phyloP scores from a whole-genome alignment of 2,888 invertebrate species.

The Drosophila flavopinicola region DNA sequence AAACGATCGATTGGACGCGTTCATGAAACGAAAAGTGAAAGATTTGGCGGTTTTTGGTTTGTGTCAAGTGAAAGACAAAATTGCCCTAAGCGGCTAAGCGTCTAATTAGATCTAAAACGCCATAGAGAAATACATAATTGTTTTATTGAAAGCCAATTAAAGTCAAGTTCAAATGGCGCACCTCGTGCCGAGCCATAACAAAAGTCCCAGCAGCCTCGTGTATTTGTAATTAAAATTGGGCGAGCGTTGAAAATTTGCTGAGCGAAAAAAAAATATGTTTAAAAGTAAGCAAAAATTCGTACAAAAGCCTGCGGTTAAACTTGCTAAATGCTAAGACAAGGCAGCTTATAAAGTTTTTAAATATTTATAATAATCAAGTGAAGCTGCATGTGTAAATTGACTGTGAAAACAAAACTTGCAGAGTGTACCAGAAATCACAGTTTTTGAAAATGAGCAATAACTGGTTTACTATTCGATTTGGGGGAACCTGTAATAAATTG shows the following conservation, averaged over 20 bases:
- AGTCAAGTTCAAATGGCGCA: conserved; percentile 77
- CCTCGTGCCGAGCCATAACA: conserved; percentile 49
- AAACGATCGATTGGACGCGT: conserved; percentile 60
- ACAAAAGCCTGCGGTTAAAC: conserved; percentile 30
- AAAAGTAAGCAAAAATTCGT: conserved; percentile 8
- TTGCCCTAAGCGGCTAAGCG: conserved; percentile 23
- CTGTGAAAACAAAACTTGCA: conserved; percentile 7
- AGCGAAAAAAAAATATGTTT: conserved; percentile 4
- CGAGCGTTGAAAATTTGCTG: conserved; percentile 70
- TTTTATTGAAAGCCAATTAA: conserved; percentile 75
- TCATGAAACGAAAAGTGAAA: conserved; percentile 73
- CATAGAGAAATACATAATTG: conserved; percentile 56
- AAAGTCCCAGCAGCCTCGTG: conserved; percentile 40
- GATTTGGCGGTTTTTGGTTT: conserved; percentile 42
- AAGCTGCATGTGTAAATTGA: conserved; percentile 22
- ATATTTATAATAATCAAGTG: conserved; percentile 17
- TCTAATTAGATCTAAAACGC: conserved; percentile 57
- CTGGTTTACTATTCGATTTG: conserved; percentile 1
- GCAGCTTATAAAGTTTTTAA: conserved; percentile 9
- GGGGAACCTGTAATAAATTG: conserved; percentile 1
- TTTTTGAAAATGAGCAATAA: neutral
- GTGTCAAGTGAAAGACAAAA: conserved; percentile 53
- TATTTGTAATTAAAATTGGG: conserved; percentile 66
- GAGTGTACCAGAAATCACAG: neutral
- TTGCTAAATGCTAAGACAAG: conserved; percentile 14